Evolutionary conservation across 2,888 invertebrate species (phyloP).

Genomic region (Limnephilus rhombicus): DNA sequence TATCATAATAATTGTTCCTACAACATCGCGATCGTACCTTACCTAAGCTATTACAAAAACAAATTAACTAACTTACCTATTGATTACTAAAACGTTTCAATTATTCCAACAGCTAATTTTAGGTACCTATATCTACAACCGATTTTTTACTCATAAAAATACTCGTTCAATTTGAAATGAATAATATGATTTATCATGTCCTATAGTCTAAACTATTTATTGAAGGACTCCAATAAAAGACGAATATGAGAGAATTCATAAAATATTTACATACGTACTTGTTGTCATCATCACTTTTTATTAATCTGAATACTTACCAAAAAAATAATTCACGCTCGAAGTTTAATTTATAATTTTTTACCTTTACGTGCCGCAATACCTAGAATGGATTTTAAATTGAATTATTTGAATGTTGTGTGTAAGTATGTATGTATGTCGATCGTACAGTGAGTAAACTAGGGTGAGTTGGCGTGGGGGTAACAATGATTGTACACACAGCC

Average conservation of each 20-base stretch:
- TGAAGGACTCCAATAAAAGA: neutral
- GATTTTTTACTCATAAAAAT: no score
- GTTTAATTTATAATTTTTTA: neutral
- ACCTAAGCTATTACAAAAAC: no score
- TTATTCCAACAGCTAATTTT: no score
- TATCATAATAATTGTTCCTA: no score
- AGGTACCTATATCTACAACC: no score
- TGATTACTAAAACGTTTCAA: no score
- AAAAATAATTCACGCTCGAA: neutral
- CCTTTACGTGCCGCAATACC: neutral
- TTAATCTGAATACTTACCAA: neutral
- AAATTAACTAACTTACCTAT: no score
- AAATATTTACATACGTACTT: neutral
- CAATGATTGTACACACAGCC: constrained; percentile 59
- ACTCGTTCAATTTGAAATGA: no score
- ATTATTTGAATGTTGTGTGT: neutral
- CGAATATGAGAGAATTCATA: neutral
- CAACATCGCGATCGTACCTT: no score
- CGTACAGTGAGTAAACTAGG: constrained; percentile 15
- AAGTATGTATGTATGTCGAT: neutral
- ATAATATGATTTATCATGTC: no score
- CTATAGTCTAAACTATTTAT: no score
- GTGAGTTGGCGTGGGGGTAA: constrained; percentile 40
- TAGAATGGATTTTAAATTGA: neutral
- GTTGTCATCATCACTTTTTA: neutral